These are phyloP conservation scores for Acanthurus leucopareius DNA, from an alignment of 2,797 vertebrate genomes.

Conservation along the genomic window DNA sequence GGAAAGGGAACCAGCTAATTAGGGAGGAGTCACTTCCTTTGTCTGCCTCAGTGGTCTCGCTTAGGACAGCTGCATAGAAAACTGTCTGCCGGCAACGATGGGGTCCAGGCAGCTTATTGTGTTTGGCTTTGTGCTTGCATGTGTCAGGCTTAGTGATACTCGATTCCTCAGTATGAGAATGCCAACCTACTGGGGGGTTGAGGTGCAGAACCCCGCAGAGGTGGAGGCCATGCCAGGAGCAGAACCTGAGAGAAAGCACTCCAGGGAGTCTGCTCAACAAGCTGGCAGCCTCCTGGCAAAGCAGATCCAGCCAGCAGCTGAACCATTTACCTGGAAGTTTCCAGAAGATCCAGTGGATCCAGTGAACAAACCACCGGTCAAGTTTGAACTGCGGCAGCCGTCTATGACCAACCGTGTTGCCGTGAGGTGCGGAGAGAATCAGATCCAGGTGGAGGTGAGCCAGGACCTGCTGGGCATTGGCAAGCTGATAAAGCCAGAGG, in stretches of 20 bases:
- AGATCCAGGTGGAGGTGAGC: constrained; percentile 59
- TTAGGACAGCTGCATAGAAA: constrained; percentile 79
- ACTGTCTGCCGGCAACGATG: constrained; percentile 36
- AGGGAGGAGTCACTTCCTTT: constrained; percentile 37
- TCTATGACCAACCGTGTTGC: constrained; percentile 16
- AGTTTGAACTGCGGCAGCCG: constrained; percentile 9
- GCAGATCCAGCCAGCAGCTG: not conserved
- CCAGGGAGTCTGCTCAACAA: constrained; percentile 14
- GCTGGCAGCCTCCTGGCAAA: not conserved
- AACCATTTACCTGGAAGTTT: constrained; percentile 44
- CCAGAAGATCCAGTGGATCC: constrained; percentile 41
- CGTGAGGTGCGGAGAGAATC: constrained; percentile 61
- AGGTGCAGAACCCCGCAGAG: not conserved
- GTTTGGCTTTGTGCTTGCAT: constrained; percentile 15
- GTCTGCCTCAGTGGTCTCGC: constrained; percentile 29
- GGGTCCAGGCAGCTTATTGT: constrained; percentile 18
- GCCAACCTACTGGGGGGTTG: not conserved
- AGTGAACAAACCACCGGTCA: not conserved
- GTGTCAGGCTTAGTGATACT: constrained; percentile 16
- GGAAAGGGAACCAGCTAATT: constrained; percentile 36
- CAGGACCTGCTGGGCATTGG: constrained; percentile 59
- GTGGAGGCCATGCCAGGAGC: not conserved
- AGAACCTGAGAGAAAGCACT: constrained; percentile 34
- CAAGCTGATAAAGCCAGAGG: constrained; percentile 47
- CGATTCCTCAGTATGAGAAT: not conserved